phyloP scores from a whole-genome alignment of 2,888 invertebrate genomes.

The Aphrophora alni region DNA sequence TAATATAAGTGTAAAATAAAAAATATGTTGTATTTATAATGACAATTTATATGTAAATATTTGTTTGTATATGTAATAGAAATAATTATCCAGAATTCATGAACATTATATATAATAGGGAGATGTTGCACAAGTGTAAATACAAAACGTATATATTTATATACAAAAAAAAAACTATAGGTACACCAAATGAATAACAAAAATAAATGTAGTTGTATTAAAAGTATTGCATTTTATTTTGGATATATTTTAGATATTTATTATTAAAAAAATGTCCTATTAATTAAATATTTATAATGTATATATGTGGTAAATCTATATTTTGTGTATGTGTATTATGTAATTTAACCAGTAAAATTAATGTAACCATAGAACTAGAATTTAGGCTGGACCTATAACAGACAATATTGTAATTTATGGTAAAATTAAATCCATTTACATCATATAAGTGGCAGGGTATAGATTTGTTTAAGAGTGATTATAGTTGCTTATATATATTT shows the following conservation, averaged over 20 bases:
- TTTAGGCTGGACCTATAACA: background rate
- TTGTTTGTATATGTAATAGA: background rate
- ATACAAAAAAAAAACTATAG: background rate
- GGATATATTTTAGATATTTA: background rate
- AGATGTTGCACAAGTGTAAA: background rate
- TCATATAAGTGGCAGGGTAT: background rate
- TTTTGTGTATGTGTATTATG: background rate
- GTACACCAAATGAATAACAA: background rate
- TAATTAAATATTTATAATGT: background rate
- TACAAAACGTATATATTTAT: background rate
- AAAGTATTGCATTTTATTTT: background rate
- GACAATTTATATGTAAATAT: background rate
- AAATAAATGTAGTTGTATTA: background rate
- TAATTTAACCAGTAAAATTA: background rate
- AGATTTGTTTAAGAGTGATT: background rate
- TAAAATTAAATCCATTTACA: background rate
- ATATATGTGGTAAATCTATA: background rate
- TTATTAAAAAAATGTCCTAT: background rate
- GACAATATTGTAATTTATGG: background rate
- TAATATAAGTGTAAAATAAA: background rate
- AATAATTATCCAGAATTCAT: background rate
- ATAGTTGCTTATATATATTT: too few relatives aligned
- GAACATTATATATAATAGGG: background rate
- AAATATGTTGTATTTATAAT: background rate
- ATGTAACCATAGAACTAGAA: background rate